phyloP scores from a whole-genome alignment of 2,888 invertebrate genomes.

The Drosophila parthenogenetica region DNA sequence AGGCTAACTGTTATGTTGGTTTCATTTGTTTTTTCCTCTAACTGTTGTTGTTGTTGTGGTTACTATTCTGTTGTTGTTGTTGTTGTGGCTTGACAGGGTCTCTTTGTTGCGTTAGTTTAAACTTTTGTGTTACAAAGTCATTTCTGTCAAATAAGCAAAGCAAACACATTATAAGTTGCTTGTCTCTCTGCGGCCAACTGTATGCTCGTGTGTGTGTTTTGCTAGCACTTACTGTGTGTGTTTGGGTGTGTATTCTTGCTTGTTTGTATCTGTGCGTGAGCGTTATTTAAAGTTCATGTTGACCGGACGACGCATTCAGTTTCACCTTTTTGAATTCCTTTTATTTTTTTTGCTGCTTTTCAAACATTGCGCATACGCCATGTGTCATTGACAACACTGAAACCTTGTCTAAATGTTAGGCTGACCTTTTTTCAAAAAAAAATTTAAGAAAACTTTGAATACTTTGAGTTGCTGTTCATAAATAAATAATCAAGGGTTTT shows the following conservation, averaged over 20 bases:
- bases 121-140: conserved; percentile 57
- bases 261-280: conserved; percentile 10
- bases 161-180: conserved; percentile 52
- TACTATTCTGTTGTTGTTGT: conserved; percentile 24
- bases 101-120: conserved; percentile 35
- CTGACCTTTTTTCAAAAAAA: neutral
- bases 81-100: conserved; percentile 23
- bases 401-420: neutral
- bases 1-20: conserved; percentile 56
- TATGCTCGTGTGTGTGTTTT: neutral
- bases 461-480: neutral
- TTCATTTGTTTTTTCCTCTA: conserved; percentile 19
- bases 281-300: conserved; percentile 38
- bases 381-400: conserved; percentile 8
- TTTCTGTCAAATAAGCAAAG: conserved; percentile 59
- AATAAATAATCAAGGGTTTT: neutral
- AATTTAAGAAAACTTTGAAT: neutral
- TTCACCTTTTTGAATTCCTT: conserved; percentile 9
- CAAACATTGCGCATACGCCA: conserved; percentile 20
- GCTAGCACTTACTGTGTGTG: neutral
- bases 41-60: conserved; percentile 11
- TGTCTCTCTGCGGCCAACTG: neutral
- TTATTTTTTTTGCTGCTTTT: neutral
- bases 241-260: neutral
- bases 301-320: conserved; percentile 22